Conservation (phyloP, 2,888 invertebrate species). For the Rhagonycha fulva region DNA sequence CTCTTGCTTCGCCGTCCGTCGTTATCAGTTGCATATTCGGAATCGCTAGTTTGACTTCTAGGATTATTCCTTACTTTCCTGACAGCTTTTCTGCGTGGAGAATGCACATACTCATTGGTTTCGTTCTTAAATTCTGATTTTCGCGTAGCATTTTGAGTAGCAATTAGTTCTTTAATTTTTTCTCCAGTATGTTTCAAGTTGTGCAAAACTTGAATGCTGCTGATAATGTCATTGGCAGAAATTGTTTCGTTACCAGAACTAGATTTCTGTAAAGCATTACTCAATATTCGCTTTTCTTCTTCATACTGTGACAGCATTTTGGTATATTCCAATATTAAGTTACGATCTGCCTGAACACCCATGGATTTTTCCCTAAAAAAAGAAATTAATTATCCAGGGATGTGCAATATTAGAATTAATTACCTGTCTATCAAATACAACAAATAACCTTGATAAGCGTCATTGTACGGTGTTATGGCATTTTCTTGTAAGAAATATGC, state of each 20-base stretch:
- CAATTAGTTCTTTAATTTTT: conserved; percentile 42
- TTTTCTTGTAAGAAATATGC: conserved; percentile 43
- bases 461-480: conserved; percentile 43
- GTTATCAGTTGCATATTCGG: no score
- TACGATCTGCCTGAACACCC: background rate
- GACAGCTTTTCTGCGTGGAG: no score
- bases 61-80: no score
- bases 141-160: conserved; percentile 34
- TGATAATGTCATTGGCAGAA: conserved; percentile 23
- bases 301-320: background rate
- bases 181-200: conserved; percentile 39
- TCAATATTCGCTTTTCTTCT: conserved; percentile 2
- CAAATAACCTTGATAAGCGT: conserved; percentile 42
- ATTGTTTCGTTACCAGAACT: background rate
- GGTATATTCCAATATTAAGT: background rate
- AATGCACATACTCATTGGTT: no score
- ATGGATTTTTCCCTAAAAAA: background rate
- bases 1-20: no score
- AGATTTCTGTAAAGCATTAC: conserved; percentile 39
- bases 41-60: no score
- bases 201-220: conserved; percentile 36
- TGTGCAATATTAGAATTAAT: conserved; percentile 2
- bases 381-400: background rate
- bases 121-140: no score
- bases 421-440: conserved; percentile 41